phyloP scores from a whole-genome alignment of 2,797 vertebrate species.

The Arrhamphus sclerolepis region DNA sequence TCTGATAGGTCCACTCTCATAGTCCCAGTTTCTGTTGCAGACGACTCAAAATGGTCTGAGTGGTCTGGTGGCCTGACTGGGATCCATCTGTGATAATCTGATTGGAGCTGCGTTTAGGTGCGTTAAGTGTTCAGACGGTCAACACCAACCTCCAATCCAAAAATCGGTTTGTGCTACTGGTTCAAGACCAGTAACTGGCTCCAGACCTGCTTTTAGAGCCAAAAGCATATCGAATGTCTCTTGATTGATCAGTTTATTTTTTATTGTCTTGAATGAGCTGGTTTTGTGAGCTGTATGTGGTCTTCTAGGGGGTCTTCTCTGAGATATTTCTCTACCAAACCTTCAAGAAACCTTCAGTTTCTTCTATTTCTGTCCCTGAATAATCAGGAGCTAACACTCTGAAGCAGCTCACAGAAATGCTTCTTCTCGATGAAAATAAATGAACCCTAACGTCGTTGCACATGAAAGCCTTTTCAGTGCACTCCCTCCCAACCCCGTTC shows the following conservation, averaged over 20 bases:
- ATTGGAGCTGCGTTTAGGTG: no score
- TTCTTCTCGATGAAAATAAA: slow-evolving; percentile 41
- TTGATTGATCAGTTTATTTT: not conserved
- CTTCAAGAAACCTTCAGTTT: not conserved
- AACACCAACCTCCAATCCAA: not conserved
- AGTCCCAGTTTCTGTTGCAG: no score
- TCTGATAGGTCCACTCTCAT: no score
- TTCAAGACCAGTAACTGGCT: no score
- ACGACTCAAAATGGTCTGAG: no score
- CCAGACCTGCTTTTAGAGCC: no score
- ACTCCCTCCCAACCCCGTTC: not conserved
- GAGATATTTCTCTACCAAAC: not conserved
- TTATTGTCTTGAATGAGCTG: no score
- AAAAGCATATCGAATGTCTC: not conserved
- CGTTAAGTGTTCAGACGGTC: no score
- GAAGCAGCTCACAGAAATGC: slow-evolving; percentile 21
- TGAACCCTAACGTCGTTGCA: slow-evolving; percentile 35
- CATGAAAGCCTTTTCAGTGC: slow-evolving; percentile 52
- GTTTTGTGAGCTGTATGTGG: not conserved
- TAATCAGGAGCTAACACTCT: slow-evolving; percentile 18
- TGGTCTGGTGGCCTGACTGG: no score
- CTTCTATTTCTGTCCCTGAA: slow-evolving; percentile 3
- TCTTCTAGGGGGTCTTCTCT: not conserved
- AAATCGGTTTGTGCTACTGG: not conserved
- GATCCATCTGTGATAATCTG: no score